Evolutionary conservation across 2,888 invertebrate genomes (phyloP), one percentile per base, ranked within the genome.

Genomic region (Noctua comes): DNA sequence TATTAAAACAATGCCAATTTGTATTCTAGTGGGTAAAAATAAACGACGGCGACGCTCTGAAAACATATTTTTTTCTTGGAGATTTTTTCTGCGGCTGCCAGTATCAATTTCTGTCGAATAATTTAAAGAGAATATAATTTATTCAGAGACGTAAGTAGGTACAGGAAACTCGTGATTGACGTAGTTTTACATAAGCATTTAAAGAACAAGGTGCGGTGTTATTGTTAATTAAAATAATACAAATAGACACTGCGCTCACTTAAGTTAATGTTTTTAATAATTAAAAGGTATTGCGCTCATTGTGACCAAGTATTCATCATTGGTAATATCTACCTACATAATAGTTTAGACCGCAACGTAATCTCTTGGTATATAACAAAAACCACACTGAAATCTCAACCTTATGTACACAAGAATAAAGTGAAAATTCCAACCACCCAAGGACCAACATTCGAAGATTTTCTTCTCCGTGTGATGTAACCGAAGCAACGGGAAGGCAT

Each of bases 1-100:
- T 89, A 86, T 89, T 90, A 87, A 89, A 89, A 89, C 89, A 89
- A 89, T 89, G 90, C 80, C 90, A 90, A 89, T 89, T 89, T 90
- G 88, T 89, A 89, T 89, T 89, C 89, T 90, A 86, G 89, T 87
- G 88, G 89, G 89, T 88, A 88, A 90, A 86, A 89, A 89, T 86
- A 89, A 87, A 85, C 81, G 89, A 84, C 76, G 83, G 82, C 79
- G 87, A 51, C 86, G 89, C 83, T 85, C 82, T 82, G 83, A 83
- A 89, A 88, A 88, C 89, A 88, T 89, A 89, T 89, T 88, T 89
- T 88, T 88, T 84, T 79, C 79, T 74, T 71, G 24, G 68, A 74
- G 69, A 71, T 84, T 81, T 81, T 83, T 84, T 83, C 76, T 84
- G 90, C 79, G 87, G 82, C 77, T 82, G 82, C 66, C 77, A 71